phyloP scores from a whole-genome alignment of 2,797 vertebrate species.

The Sarcophilus harrisii region DNA sequence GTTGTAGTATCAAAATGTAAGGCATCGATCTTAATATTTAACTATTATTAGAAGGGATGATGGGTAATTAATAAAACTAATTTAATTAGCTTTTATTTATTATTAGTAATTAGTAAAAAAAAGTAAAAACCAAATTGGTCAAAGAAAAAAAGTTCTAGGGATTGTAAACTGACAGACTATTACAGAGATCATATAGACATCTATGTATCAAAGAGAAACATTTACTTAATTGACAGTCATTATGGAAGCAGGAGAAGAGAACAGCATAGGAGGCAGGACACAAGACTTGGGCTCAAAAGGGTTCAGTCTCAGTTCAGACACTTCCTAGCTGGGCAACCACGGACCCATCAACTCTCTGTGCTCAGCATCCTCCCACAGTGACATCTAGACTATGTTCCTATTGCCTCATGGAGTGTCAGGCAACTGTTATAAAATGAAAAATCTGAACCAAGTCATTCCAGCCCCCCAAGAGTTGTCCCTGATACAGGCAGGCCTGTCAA shows the following conservation, averaged over 20 bases:
- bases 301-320: not conserved
- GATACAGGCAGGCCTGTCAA: too few species aligned
- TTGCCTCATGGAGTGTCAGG: not conserved
- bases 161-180: not conserved
- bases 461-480: too few species aligned
- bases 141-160: not conserved
- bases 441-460: not conserved
- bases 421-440: not conserved
- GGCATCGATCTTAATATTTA: not conserved
- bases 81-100: too few species aligned
- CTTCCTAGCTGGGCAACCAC: too few species aligned
- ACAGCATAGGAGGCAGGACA: not conserved
- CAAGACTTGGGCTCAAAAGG: not conserved
- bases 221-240: not conserved
- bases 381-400: not conserved
- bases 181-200: not conserved
- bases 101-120: too few species aligned
- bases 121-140: not conserved
- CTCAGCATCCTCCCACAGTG: not conserved
- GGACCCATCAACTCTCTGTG: not conserved
- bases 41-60: not conserved
- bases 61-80: not conserved
- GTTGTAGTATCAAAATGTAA: not conserved
- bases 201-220: not conserved
- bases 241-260: not conserved